Percentiles rank a stretch among this genome's conserved stretches.
These are phyloP conservation scores for Equus przewalskii DNA, from an alignment of 2,113 vertebrate genomes.

Conservation along the genomic window DNA sequence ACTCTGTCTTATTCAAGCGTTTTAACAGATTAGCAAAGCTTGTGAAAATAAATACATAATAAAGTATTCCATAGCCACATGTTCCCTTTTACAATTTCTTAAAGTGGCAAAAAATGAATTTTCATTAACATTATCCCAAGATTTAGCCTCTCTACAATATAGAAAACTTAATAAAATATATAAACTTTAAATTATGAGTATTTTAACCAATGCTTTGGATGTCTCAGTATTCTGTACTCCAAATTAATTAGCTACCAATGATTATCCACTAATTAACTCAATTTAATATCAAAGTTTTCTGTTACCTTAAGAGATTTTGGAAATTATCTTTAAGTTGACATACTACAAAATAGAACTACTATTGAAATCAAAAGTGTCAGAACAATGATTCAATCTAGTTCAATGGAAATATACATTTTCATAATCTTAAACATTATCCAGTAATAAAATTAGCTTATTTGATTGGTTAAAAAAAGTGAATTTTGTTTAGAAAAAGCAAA, in stretches of 20 bases:
- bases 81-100: not conserved
- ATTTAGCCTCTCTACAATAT: not conserved
- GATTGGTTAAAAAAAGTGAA: not conserved
- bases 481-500: not conserved
- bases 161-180: not conserved
- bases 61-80: not conserved
- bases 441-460: not conserved
- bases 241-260: not conserved
- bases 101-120: slow-evolving; percentile 20
- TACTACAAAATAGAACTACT: not conserved
- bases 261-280: not conserved
- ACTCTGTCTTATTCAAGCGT: not conserved
- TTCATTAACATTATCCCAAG: not conserved
- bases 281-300: not conserved
- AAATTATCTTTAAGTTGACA: not conserved
- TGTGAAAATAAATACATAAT: not conserved
- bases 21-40: not conserved
- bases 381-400: slow-evolving; percentile 13
- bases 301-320: not conserved
- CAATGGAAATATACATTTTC: slow-evolving; percentile 18
- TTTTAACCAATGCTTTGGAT: not conserved
- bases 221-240: not conserved
- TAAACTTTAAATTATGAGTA: not conserved
- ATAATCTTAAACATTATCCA: not conserved
- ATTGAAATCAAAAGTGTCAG: not conserved